These are phyloP conservation scores for Tachypleus tridentatus DNA, from an alignment of 1,140 invertebrate species.

Conservation along the genomic window DNA sequence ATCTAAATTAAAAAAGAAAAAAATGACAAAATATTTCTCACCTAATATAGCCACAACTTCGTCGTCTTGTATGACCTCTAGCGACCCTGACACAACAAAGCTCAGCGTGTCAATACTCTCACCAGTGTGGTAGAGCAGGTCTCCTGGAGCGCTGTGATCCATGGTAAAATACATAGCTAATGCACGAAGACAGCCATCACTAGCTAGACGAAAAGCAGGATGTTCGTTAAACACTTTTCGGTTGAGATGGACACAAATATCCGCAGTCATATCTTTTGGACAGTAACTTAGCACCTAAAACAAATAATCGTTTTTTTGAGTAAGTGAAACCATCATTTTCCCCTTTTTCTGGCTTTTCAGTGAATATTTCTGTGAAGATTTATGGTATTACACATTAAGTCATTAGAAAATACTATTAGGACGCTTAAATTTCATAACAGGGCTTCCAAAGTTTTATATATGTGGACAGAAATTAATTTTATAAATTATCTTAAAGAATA, in stretches of 20 bases:
- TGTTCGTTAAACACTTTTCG: conserved; percentile 99
- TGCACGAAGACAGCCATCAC: conserved; percentile 93
- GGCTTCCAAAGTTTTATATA: no score
- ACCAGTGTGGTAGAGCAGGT: conserved; percentile 90
- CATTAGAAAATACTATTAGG: no score
- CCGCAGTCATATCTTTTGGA: conserved; percentile 99
- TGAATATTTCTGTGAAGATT: no score
- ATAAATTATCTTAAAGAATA: no score
- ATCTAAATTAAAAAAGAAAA: no score
- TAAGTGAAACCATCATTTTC: no score
- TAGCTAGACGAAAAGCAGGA: conserved; percentile 93
- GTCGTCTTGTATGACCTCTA: conserved; percentile 99
- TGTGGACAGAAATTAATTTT: no score
- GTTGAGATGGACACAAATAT: conserved; percentile 94
- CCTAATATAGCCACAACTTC: conserved; percentile 98
- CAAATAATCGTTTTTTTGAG: no score
- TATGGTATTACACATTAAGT: no score
- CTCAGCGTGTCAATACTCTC: conserved; percentile 98
- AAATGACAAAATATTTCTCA: conserved; percentile 34
- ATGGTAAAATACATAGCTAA: conserved; percentile 98
- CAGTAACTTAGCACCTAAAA: conserved; percentile 94
- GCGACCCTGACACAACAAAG: conserved; percentile 96
- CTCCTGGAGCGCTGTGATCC: conserved; percentile 92
- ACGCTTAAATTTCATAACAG: no score
- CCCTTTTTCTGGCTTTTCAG: no score